Evolutionary conservation across 92 coral and sea anemone genomes (phyloP).

Genomic region (Porites cylindrica): DNA sequence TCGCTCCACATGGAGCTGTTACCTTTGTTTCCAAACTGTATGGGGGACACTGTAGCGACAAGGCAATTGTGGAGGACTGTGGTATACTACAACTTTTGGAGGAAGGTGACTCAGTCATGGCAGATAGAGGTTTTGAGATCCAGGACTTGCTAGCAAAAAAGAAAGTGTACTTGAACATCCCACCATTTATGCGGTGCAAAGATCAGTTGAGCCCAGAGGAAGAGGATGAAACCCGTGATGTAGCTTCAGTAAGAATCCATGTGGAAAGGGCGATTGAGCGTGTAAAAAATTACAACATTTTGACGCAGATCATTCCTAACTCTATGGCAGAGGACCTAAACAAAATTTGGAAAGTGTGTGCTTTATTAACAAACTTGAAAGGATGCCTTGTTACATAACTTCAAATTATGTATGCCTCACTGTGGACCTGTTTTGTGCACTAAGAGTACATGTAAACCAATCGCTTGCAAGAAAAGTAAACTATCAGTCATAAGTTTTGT

Average conservation of each 20-base stretch:
- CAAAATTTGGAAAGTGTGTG: constrained; percentile 56
- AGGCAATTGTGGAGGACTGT: not conserved
- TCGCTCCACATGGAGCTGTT: not conserved
- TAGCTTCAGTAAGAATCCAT: constrained; percentile 63
- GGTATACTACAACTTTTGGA: constrained; percentile 16
- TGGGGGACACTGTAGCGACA: not conserved
- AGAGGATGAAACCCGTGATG: constrained; percentile 36
- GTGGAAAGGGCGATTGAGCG: constrained; percentile 51
- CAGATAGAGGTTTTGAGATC: constrained; percentile 59
- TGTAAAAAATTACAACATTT: constrained; percentile 44
- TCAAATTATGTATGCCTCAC: too few relatives aligned
- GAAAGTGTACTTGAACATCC: constrained; percentile 45
- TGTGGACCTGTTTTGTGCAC: too few relatives aligned
- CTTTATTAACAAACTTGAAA: not conserved
- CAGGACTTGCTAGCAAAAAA: constrained; percentile 39
- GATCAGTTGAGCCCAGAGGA: constrained; percentile 48
- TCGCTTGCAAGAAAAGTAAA: too few relatives aligned
- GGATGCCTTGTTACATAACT: too few relatives aligned
- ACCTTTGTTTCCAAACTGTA: not conserved
- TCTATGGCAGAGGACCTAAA: constrained; percentile 51
- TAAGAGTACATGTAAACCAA: too few relatives aligned
- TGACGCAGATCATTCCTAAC: constrained; percentile 23
- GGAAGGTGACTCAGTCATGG: constrained; percentile 48
- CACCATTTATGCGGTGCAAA: constrained; percentile 53
- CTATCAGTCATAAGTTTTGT: too few relatives aligned